Conservation (phyloP, 2,113 vertebrate species). For the Megaceryle torquata region DNA sequence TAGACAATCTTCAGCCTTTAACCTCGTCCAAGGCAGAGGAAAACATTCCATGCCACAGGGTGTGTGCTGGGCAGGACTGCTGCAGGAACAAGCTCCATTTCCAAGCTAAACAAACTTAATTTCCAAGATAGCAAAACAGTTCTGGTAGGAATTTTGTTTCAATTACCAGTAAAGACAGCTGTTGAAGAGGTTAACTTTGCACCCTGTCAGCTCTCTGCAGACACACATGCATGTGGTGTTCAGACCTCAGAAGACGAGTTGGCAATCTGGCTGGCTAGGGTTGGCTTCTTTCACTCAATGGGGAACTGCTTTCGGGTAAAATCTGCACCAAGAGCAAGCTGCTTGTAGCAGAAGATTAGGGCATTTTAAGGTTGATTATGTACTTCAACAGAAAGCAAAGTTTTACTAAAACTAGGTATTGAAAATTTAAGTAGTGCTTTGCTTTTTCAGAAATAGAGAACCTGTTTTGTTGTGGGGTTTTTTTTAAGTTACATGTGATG, state of each 20-base stretch:
- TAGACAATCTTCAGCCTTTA: background rate
- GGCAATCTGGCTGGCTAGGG: background rate
- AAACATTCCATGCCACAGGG: background rate
- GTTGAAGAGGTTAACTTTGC: background rate
- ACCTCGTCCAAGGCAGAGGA: background rate
- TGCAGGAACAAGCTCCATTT: background rate
- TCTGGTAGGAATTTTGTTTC: background rate
- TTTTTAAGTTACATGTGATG: background rate
- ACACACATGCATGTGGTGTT: rapidly evolving
- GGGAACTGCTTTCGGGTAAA: background rate
- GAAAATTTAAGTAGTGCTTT: background rate
- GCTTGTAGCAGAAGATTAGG: background rate
- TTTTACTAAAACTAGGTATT: background rate
- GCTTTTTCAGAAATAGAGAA: background rate
- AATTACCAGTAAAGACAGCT: background rate
- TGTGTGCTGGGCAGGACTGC: background rate
- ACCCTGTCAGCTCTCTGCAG: background rate
- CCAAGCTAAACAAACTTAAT: background rate
- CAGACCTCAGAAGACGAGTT: background rate
- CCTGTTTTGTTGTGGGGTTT: background rate
- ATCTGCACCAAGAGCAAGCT: background rate
- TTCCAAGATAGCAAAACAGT: background rate
- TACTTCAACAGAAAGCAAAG: background rate
- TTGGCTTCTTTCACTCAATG: background rate
- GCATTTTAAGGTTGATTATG: background rate